These are phyloP conservation scores for Stylophora pistillata DNA, from an alignment of 64 coral and sea anemone genomes.

Conservation along the genomic window DNA sequence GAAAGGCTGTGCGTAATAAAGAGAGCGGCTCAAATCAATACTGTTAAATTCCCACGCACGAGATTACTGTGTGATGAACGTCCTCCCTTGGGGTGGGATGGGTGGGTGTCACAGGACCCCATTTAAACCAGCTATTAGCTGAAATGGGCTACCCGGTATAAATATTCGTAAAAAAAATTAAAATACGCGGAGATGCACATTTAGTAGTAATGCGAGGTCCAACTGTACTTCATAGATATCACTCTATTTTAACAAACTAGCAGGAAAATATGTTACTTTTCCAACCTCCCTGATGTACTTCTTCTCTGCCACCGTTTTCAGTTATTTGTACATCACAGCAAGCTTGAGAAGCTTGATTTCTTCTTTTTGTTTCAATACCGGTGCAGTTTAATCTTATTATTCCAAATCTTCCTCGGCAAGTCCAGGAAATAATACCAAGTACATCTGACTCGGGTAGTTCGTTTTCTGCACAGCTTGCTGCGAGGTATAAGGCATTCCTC, in stretches of 20 bases:
- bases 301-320: neutral
- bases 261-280: neutral
- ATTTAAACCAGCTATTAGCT: too few species aligned
- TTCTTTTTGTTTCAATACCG: neutral
- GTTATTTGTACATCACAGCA: neutral
- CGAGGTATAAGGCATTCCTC: too few species aligned
- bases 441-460: neutral
- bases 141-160: too few species aligned
- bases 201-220: neutral
- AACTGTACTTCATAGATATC: neutral
- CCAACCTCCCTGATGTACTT: neutral
- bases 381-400: constrained; percentile 2
- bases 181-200: too few species aligned
- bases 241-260: neutral
- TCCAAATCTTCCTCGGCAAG: neutral
- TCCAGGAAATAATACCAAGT: neutral
- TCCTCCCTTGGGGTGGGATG: too few species aligned
- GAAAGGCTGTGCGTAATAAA: too few species aligned
- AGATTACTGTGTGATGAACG: too few species aligned
- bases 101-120: too few species aligned
- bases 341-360: neutral
- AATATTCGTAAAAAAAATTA: too few species aligned
- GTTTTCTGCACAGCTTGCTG: too few species aligned
- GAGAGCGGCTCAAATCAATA: too few species aligned
- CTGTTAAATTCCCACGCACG: too few species aligned